Base-by-base conservation (phyloP, 1,140 invertebrate genomes). In the Drosophila nigrodunni region DNA sequence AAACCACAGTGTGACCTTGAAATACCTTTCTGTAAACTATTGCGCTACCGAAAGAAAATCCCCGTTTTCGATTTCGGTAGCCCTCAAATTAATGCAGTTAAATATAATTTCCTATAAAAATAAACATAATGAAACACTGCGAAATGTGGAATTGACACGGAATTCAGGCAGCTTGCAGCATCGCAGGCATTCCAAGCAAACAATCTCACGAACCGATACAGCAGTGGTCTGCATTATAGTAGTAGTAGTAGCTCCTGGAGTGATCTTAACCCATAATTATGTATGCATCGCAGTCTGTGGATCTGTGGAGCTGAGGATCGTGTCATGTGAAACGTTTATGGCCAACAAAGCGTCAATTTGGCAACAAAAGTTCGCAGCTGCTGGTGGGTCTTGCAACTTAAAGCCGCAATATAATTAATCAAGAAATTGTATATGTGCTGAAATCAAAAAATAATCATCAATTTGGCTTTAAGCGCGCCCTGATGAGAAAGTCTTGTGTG, bases 391-490 rank as follows among this genome's bases (percentile, higher is more conserved):
- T 61, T 18, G 25, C 25, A 30, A 21, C 3, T 25, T 13, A 8
- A 25, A 2, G 10, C 57, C 43, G 68, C 83, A 83, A 78, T 88
- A 88, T 88, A 88, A 88, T 88, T 88, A 83, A 88, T 88, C 85
- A 88, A 77, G 71, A 87, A 76, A 78, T 82, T 66, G 78, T 86
- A 82, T 86, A 82, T 79, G 68, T 69, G 71, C 64, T 78, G 66
- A 88, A 88, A 88, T 87, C 82, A 88, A 65, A 86, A 30, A 88
- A 88, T 88, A 80, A 87, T 88, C 82, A 82, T 79, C 76, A 82
- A 87, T 82, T 74, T 60, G 43, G 82, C 75, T 77, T 62, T 46
- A 72, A 74, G 78, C 61, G 46, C 30, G 61, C 15, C 15, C 18
- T 37, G 78, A 68, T 83, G 77, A 75, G 80, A 89, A 88, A 88